These are phyloP conservation scores for Umimayanthus kanabou DNA, from an alignment of 92 coral and sea anemone genomes.

Conservation along the genomic window DNA sequence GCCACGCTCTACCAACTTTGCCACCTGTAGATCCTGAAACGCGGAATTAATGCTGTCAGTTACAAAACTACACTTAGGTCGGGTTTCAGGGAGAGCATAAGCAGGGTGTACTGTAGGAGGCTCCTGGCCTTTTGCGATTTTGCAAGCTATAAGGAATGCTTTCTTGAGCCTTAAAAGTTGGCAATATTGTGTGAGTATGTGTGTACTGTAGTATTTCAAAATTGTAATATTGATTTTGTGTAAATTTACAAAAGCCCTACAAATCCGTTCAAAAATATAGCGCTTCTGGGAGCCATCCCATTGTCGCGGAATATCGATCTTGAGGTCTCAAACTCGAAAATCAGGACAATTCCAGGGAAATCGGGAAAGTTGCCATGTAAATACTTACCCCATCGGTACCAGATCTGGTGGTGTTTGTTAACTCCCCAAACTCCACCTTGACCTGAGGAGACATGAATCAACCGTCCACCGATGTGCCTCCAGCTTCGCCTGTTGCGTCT, in stretches of 20 bases:
- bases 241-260: neutral
- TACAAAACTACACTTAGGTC: neutral
- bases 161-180: too few relatives aligned
- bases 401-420: constrained; percentile 3
- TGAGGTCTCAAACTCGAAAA: too few relatives aligned
- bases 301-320: too few relatives aligned
- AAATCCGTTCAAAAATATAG: too few relatives aligned
- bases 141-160: too few relatives aligned
- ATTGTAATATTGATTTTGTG: neutral
- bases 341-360: too few relatives aligned
- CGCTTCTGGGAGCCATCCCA: too few relatives aligned
- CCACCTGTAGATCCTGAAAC: constrained; percentile 20
- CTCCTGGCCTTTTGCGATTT: too few relatives aligned
- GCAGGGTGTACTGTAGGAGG: too few relatives aligned
- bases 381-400: constrained; percentile 29
- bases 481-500: constrained; percentile 33
- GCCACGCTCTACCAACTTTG: constrained; percentile 12
- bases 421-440: constrained; percentile 52
- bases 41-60: neutral
- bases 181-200: neutral
- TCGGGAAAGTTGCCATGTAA: neutral
- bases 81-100: neutral
- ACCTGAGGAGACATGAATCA: constrained; percentile 38
- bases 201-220: neutral
- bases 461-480: constrained; percentile 1